Conservation (phyloP, 2,888 invertebrate genomes). For the Geophilus truncorum region DNA sequence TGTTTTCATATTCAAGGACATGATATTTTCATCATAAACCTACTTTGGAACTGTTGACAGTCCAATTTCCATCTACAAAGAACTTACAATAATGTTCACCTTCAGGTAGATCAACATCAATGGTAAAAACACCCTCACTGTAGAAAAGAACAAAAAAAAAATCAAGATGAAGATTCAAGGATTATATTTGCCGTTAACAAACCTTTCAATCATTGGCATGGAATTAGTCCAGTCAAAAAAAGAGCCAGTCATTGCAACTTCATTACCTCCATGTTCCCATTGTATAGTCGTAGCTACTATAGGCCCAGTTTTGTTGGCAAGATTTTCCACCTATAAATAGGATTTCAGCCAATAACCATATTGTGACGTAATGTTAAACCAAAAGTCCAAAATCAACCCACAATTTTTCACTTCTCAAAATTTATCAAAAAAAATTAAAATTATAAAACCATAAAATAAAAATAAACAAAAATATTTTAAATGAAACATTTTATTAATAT, state of each 20-base stretch:
- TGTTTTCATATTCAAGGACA: not conserved
- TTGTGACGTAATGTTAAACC: not conserved
- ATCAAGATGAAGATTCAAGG: not conserved
- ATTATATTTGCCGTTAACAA: not conserved
- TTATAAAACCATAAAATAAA: not conserved
- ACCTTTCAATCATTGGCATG: conserved; percentile 16
- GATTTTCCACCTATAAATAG: not conserved
- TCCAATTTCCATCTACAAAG: conserved; percentile 89
- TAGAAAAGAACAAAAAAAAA: not conserved
- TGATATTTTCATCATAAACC: conserved; percentile 4
- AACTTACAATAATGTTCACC: conserved; percentile 96
- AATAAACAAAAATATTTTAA: not conserved
- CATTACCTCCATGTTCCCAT: conserved; percentile 25
- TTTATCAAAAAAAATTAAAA: not conserved
- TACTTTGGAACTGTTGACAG: conserved; percentile 70
- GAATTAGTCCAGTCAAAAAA: conserved; percentile 19
- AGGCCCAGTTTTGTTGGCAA: not conserved
- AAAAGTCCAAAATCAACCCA: not conserved
- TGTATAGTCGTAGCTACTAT: not conserved
- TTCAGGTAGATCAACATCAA: conserved; percentile 70
- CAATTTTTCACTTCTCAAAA: not conserved
- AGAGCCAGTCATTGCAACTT: conserved; percentile 27
- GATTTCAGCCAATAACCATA: not conserved
- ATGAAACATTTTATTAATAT: conserved; percentile 12
- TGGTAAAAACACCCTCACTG: conserved; percentile 37